Evolutionary conservation across 2,797 vertebrate genomes (phyloP), one percentile per base, ranked within the genome.

Genomic region (Acanthurus leucopareius): DNA sequence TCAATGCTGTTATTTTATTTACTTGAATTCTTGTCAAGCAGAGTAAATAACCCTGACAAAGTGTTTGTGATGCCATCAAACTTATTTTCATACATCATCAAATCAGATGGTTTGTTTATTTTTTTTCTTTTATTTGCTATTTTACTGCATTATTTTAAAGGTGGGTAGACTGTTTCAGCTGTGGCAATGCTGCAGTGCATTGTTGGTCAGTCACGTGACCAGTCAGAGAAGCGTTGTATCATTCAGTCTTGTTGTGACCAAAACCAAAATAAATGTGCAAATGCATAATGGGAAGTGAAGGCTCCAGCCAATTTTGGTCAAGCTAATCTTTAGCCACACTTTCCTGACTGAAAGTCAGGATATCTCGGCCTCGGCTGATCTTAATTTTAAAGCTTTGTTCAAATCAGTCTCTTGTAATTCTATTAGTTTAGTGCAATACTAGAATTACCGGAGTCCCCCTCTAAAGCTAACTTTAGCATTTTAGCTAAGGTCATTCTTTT

Each of bases 271-370:
- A 10, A 40, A 40, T 45, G 20, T 77, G 19, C 4, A 32, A 40
- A 1, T 63, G 40, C 51, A 68, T 73, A 61, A 22, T 78, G 75
- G 56, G 40, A 67, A 61, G 6, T 69, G 51, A 38, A 51, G 58
- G 25, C 32, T 61, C 5, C 1, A 49, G 35, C 40, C 40, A 42
- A 42, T 42, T 64, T 22, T 35, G 19, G 3, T 68, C 38, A 45
- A 52, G 2, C 13, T 15, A 17, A 25, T 11, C 1, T 35, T 10
- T 42, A 42, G 32, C 6, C 40, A 25, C 57, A 42, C 0, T n/a
- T 52, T 9, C 4, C 15, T 73, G 8, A 57, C 32, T 35, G 53
- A 32, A 53, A 59, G 17, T 49, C 35, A 11, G 11, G 16, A 32
- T 51, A 19, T 42, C 20, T 49, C 3, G 0, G 14, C n/a, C 10